Percentiles rank a stretch among this genome's conserved stretches.
Conservation (phyloP, 2,888 invertebrate genomes). For the Spodoptera exigua region DNA sequence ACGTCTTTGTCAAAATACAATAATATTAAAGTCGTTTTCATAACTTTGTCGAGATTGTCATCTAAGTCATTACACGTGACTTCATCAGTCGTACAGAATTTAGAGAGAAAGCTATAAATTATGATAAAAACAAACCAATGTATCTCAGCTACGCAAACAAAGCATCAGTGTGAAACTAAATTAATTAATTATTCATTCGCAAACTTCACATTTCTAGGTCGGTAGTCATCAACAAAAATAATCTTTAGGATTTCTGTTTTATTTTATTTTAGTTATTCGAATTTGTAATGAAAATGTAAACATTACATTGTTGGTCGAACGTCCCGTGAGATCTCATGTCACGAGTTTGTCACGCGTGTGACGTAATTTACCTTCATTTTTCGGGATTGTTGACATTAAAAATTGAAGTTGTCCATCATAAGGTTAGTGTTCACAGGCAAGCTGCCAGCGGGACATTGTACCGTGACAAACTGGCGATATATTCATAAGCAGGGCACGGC, state of each 20-base stretch:
- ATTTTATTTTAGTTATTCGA: not conserved
- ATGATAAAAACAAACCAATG: too few species aligned
- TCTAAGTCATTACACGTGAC: too few species aligned
- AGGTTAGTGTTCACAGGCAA: conserved; percentile 28
- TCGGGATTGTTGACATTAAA: conserved; percentile 5
- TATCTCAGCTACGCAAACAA: not conserved
- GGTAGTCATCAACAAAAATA: conserved; percentile 27
- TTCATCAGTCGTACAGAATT: too few species aligned
- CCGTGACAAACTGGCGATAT: conserved; percentile 40
- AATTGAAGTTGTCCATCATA: conserved; percentile 2
- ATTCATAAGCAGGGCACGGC: conserved; percentile 59
- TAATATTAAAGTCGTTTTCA: too few species aligned
- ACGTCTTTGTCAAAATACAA: too few species aligned
- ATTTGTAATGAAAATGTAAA: conserved; percentile 8
- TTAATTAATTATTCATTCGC: conserved; percentile 29
- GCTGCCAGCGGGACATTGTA: conserved; percentile 28
- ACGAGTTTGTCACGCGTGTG: conserved; percentile 14
- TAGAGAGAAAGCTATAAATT: too few species aligned
- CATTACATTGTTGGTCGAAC: conserved; percentile 6
- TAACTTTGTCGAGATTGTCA: too few species aligned
- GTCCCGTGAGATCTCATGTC: conserved; percentile 23
- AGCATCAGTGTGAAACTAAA: conserved; percentile 7
- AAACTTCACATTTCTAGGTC: conserved; percentile 27
- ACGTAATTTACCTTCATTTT: conserved; percentile 5
- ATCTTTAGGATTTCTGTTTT: conserved; percentile 9